Base-by-base conservation (phyloP, 2,797 vertebrate genomes). In the Tokudaia tokunoshimensis region DNA sequence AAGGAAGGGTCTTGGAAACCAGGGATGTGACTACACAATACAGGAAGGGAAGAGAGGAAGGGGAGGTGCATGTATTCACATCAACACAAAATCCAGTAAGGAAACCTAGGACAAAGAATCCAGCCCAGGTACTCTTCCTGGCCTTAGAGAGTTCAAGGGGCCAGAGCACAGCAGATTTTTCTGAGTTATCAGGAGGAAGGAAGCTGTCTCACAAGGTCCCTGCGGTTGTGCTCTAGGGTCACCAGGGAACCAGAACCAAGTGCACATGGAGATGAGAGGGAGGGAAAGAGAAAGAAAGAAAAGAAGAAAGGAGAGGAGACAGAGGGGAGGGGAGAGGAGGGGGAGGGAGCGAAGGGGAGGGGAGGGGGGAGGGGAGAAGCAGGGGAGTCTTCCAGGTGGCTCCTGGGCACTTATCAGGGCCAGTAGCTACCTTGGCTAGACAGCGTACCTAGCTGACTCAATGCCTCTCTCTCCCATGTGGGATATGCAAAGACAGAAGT, bases 11-110 rank as follows among this genome's bases (percentile, higher is more conserved):
- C 82, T 20, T 26, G 4, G 75, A 87, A 83, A 61, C 17, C 4
- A 0, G 6, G 3, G 34, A 29, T 47, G 50, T 34, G 9, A 0
- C 19, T 47, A 0, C 41, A 47, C 55, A 12, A 14, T 19, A 50
- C 52, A 80, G 17, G 22, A 57, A 12, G 70, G 29, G 24, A 37
- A 61, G 44, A 47, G 20, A 75, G 17, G 14, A 83, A 47, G 31
- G 31, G 13, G 55, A 15, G 19, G 6, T 29, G 26, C 17, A n/a
- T 1, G 44, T 55, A 44, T 93, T 84, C 63, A 31, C 34, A 14
- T 63, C 26, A 89, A 50, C 41, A 13, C 15, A 81, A 59, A 47
- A 55, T 59, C 57, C 82, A 14, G 24, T 29, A 6, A 55, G 57
- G 20, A 14, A 4, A 8, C 7, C 37, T 34, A 65, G 84, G 74